Percentiles rank a stretch among this genome's conserved stretches.
These are phyloP conservation scores for Dendronephthya gigantea DNA, from an alignment of 64 coral and sea anemone genomes.

Conservation along the genomic window DNA sequence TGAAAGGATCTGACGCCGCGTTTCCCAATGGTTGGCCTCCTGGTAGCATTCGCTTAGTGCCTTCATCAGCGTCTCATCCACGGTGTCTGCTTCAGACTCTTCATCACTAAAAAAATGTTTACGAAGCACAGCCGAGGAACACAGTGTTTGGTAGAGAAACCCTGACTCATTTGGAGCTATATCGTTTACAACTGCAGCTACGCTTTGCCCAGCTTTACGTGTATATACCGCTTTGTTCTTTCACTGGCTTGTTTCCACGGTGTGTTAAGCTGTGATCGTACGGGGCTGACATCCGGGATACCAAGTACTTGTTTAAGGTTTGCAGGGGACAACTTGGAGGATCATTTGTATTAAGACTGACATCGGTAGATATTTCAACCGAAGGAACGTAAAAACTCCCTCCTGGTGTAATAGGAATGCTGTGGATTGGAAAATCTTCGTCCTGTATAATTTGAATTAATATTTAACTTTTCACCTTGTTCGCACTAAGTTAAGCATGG, in stretches of 20 bases:
- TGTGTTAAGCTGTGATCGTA: slow-evolving; percentile 35
- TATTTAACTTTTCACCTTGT: no score
- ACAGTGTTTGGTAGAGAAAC: slow-evolving; percentile 24
- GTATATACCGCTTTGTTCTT: slow-evolving; percentile 34
- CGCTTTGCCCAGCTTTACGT: slow-evolving; percentile 33
- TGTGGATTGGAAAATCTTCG: no score
- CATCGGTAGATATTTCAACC: no score
- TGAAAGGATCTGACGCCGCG: slow-evolving; percentile 36
- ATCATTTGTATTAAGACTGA: no score
- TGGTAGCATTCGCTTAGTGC: slow-evolving; percentile 39
- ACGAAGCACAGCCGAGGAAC: slow-evolving; percentile 32
- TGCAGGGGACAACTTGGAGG: no score
- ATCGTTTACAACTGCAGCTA: slow-evolving; percentile 34
- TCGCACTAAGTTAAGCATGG: no score
- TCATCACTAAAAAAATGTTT: slow-evolving; percentile 39
- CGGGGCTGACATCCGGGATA: slow-evolving; percentile 39
- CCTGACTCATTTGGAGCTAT: slow-evolving; percentile 39
- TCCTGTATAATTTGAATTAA: no score
- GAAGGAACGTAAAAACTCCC: no score
- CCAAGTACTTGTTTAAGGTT: slow-evolving; percentile 46
- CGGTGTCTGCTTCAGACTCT: slow-evolving; percentile 40
- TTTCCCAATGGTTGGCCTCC: slow-evolving; percentile 28
- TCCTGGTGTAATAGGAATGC: no score
- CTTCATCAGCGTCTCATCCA: slow-evolving; percentile 44
- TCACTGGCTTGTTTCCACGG: slow-evolving; percentile 33